phyloP scores from a whole-genome alignment of 2,797 vertebrate genomes.

The Pteronotus mesoamericanus region DNA sequence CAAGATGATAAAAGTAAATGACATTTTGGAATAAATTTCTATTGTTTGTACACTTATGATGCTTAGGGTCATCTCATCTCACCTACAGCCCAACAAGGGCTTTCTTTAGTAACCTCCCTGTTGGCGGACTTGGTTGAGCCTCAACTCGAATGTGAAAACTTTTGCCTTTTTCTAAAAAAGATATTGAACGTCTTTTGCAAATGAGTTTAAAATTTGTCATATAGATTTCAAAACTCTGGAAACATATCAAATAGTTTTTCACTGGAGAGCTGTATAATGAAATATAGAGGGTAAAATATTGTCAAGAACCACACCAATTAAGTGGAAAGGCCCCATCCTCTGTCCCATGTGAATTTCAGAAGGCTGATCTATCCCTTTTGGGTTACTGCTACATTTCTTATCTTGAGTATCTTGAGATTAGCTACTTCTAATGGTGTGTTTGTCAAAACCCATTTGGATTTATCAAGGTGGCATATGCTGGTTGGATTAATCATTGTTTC shows the following conservation, averaged over 20 bases:
- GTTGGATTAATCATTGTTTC: not conserved
- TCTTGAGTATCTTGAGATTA: not conserved
- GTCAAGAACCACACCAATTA: not conserved
- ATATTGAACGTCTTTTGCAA: not conserved
- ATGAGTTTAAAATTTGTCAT: not conserved
- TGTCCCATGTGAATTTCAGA: not conserved
- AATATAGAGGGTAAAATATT: not conserved
- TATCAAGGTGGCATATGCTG: not conserved
- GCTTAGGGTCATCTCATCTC: not conserved
- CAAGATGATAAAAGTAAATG: not conserved
- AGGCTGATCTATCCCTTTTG: not conserved
- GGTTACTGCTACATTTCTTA: not conserved
- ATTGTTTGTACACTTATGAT: not conserved
- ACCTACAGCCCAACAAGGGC: not conserved
- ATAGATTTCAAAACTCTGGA: conserved; percentile 1
- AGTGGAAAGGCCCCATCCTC: not conserved
- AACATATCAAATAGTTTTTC: not conserved
- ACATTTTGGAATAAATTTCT: conserved; percentile 26
- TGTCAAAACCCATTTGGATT: not conserved
- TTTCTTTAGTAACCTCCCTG: not conserved
- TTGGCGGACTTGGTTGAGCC: not conserved
- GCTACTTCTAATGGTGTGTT: not conserved
- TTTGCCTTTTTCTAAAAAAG: not conserved
- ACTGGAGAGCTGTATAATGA: not conserved
- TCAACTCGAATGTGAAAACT: not conserved